A percentile compares a stretch with the other conserved stretches of the same genome.
These are phyloP conservation scores for Paragorgia papillata DNA, from an alignment of 92 coral and sea anemone genomes.

Conservation along the genomic window DNA sequence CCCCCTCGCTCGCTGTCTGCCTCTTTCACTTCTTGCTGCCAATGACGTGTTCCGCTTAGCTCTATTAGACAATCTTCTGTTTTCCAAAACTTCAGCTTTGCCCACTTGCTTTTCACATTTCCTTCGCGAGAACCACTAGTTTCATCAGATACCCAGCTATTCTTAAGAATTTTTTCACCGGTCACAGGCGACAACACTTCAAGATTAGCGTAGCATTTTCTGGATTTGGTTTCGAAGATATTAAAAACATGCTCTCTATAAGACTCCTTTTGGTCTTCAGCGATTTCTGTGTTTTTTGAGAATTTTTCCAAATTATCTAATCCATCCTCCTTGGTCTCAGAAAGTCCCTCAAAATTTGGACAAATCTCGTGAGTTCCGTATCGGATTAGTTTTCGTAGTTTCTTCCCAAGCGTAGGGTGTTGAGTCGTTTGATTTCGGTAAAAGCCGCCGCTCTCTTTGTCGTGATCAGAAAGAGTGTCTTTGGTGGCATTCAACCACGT, in stretches of 20 bases:
- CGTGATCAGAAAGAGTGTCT: too few relatives aligned
- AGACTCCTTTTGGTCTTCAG: neutral
- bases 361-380: neutral
- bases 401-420: too few relatives aligned
- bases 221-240: neutral
- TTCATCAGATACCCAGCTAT: neutral
- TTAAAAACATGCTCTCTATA: slow-evolving; percentile 17
- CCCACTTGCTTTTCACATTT: slow-evolving; percentile 5
- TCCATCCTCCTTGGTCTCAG: neutral
- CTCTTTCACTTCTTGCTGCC: neutral
- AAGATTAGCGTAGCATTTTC: neutral
- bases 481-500: too few relatives aligned
- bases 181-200: neutral
- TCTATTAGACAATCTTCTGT: neutral
- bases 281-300: neutral
- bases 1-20: neutral
- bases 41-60: too few relatives aligned
- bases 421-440: too few relatives aligned
- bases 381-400: neutral
- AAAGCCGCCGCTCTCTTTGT: too few relatives aligned
- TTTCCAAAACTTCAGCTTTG: slow-evolving; percentile 21
- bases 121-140: neutral
- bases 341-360: neutral
- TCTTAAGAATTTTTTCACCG: neutral
- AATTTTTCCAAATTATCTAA: too few relatives aligned